phyloP scores from a whole-genome alignment of 2,797 vertebrate species.

The Lemur catta region DNA sequence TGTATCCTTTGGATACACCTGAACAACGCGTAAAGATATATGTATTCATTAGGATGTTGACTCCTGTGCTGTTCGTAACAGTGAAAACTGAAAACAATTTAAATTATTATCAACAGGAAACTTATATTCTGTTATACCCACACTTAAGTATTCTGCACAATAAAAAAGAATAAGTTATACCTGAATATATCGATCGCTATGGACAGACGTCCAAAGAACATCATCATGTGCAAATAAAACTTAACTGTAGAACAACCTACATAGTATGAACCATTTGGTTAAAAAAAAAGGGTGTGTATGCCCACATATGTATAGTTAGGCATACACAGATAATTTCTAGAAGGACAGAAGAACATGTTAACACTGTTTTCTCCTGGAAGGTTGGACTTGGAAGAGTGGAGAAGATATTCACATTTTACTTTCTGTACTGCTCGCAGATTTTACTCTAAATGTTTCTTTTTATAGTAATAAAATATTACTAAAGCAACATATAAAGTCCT shows the following conservation, averaged over 20 bases:
- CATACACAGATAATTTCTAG: not conserved
- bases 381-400: not conserved
- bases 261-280: not conserved
- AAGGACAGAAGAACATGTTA: not conserved
- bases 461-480: not conserved
- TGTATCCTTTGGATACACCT: not conserved
- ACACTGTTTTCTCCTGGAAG: not conserved
- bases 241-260: not conserved
- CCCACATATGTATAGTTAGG: not conserved
- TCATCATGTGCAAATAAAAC: not conserved
- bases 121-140: not conserved
- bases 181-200: not conserved
- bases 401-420: constrained; percentile 1
- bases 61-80: not conserved
- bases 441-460: not conserved
- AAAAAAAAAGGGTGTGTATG: not conserved
- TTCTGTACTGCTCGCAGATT: not conserved
- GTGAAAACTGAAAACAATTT: not conserved
- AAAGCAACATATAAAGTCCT: not conserved
- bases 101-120: not conserved
- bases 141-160: not conserved
- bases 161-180: not conserved
- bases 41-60: not conserved
- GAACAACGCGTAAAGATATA: not conserved
- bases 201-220: not conserved